Conservation (phyloP, 35 echinoderm and acorn worm genomes). For the Acanthaster planci region DNA sequence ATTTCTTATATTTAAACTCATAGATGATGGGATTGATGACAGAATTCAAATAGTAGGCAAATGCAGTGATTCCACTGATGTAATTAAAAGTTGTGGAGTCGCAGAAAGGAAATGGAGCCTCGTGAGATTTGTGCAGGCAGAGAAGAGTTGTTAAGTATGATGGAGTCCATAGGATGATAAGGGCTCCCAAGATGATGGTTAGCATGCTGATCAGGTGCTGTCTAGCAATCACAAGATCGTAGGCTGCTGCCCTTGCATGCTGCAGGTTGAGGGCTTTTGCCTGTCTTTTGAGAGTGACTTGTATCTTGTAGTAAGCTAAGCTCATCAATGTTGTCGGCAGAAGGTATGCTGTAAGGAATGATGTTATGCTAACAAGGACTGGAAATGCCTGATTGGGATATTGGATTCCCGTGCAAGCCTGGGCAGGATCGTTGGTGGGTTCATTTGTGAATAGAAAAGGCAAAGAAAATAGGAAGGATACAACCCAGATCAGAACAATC, state of each 20-base stretch:
- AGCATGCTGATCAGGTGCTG: background rate
- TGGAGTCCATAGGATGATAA: background rate
- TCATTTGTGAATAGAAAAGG: background rate
- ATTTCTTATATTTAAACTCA: conserved; percentile 22
- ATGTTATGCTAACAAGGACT: background rate
- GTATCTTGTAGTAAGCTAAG: background rate
- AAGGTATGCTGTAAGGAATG: background rate
- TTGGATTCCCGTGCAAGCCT: background rate
- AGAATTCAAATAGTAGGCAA: background rate
- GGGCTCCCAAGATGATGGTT: background rate
- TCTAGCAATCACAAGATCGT: conserved; percentile 12
- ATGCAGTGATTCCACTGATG: background rate
- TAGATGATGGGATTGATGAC: conserved; percentile 14
- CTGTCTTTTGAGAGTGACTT: background rate
- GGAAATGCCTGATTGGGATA: background rate
- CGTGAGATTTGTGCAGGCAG: background rate
- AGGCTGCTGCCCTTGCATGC: no score
- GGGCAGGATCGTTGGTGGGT: background rate
- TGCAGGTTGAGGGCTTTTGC: background rate
- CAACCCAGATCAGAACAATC: background rate
- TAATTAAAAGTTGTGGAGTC: background rate
- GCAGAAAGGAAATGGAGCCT: background rate
- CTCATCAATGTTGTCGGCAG: background rate
- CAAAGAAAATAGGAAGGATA: background rate
- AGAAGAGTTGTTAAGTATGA: background rate